Percentiles rank a stretch among this genome's conserved stretches.
Conservation (phyloP, 2,888 invertebrate genomes). For the Clunio marinus region DNA sequence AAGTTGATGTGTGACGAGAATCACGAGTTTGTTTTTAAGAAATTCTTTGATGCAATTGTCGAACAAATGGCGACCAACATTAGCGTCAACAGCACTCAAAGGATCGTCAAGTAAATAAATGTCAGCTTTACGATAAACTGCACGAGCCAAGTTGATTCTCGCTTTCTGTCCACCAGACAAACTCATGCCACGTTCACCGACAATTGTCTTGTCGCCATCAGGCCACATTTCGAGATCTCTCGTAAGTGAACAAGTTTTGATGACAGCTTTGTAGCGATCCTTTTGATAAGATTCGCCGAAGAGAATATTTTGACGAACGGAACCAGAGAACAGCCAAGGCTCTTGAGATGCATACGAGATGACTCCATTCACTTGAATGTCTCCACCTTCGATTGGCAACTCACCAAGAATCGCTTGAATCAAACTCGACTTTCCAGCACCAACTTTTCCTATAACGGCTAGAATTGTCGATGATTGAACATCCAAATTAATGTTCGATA, state of each 20-base stretch:
- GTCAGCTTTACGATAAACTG: constrained; percentile 79
- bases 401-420: constrained; percentile 56
- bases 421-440: constrained; percentile 60
- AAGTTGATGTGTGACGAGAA: constrained; percentile 79
- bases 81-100: constrained; percentile 84
- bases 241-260: constrained; percentile 52
- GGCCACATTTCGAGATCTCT: constrained; percentile 58
- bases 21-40: constrained; percentile 64
- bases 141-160: constrained; percentile 80
- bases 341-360: constrained; percentile 76
- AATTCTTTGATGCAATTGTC: constrained; percentile 55
- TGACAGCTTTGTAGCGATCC: constrained; percentile 57
- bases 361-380: constrained; percentile 57
- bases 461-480: constrained; percentile 60
- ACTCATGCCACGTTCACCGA: constrained; percentile 79
- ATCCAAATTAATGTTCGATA: constrained; percentile 62
- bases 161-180: constrained; percentile 87
- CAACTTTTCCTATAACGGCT: constrained; percentile 69
- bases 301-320: constrained; percentile 60
- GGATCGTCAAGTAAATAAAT: constrained; percentile 89
- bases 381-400: constrained; percentile 54
- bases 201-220: constrained; percentile 59
- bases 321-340: constrained; percentile 75
- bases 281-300: constrained; percentile 59
- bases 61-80: constrained; percentile 84